Percentiles rank a stretch among this genome's conserved stretches.
These are phyloP conservation scores for Spilosoma lubricipeda DNA, from an alignment of 2,888 invertebrate species.

Conservation along the genomic window DNA sequence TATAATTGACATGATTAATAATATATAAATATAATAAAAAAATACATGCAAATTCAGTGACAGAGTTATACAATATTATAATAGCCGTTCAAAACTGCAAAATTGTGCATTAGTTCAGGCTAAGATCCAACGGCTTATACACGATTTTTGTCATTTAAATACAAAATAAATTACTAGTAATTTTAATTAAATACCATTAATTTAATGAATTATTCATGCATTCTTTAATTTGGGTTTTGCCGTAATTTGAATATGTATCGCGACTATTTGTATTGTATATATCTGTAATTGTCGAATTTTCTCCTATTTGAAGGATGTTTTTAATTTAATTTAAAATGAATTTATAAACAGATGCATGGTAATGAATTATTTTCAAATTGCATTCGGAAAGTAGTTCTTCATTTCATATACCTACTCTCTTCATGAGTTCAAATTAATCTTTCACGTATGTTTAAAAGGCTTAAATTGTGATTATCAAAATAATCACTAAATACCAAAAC, in stretches of 20 bases:
- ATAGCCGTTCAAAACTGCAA: slow-evolving; percentile 22
- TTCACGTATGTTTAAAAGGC: slow-evolving; percentile 78
- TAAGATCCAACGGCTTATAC: slow-evolving; percentile 44
- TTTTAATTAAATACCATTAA: slow-evolving; percentile 39
- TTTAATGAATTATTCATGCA: slow-evolving; percentile 36
- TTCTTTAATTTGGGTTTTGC: not conserved
- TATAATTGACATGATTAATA: not conserved
- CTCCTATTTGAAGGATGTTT: not conserved
- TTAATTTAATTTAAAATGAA: not conserved
- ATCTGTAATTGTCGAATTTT: not conserved
- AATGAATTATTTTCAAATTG: too few relatives aligned
- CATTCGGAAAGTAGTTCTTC: not conserved
- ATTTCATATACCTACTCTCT: slow-evolving; percentile 51
- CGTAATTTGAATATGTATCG: slow-evolving; percentile 12
- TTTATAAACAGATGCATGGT: not conserved
- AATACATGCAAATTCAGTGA: slow-evolving; percentile 10
- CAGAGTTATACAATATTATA: slow-evolving; percentile 4
- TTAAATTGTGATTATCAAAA: slow-evolving; percentile 73
- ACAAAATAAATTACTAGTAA: slow-evolving; percentile 25
- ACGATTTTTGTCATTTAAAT: not conserved
- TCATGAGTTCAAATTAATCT: slow-evolving; percentile 78
- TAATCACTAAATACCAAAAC: slow-evolving; percentile 40
- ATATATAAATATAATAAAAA: not conserved
- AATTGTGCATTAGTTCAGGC: slow-evolving; percentile 21
- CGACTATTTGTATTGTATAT: not conserved